Conservation (phyloP, 2,113 vertebrate species). For the Rhea americana region DNA sequence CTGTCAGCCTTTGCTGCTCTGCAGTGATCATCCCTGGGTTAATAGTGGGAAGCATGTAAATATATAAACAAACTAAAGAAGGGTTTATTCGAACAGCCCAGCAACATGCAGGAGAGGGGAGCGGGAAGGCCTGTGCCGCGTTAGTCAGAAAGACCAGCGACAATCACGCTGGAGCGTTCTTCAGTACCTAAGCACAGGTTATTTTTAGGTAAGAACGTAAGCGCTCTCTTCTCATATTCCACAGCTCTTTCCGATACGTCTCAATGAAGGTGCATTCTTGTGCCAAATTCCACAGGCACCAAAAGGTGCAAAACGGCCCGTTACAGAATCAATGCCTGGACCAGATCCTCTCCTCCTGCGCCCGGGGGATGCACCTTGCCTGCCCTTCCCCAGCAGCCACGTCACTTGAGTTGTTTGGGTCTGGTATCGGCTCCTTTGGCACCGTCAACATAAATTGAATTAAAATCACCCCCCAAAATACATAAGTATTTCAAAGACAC, state of each 20-base stretch:
- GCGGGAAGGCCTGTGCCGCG: background rate
- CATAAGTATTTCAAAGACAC: background rate
- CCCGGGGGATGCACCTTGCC: background rate
- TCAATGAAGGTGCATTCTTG: fast-evolving
- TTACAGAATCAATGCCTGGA: fast-evolving
- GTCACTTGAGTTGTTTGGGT: background rate
- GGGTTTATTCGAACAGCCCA: background rate
- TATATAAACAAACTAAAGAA: background rate
- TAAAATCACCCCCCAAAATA: background rate
- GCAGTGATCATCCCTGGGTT: fast-evolving
- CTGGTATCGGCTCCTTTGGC: background rate
- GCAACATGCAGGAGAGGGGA: fast-evolving
- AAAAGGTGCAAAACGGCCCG: fast-evolving
- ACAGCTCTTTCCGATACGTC: background rate
- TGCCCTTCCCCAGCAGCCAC: fast-evolving
- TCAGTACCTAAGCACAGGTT: fast-evolving
- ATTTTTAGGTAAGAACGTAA: fast-evolving
- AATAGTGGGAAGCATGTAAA: fast-evolving
- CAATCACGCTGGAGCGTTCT: fast-evolving
- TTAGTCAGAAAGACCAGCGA: background rate
- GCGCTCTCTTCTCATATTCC: background rate
- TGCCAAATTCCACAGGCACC: background rate
- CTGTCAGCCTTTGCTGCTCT: fast-evolving
- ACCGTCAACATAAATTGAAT: background rate
- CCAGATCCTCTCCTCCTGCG: fast-evolving